Base-by-base conservation (phyloP, 2,113 vertebrate genomes). In the Trachemys scripta region DNA sequence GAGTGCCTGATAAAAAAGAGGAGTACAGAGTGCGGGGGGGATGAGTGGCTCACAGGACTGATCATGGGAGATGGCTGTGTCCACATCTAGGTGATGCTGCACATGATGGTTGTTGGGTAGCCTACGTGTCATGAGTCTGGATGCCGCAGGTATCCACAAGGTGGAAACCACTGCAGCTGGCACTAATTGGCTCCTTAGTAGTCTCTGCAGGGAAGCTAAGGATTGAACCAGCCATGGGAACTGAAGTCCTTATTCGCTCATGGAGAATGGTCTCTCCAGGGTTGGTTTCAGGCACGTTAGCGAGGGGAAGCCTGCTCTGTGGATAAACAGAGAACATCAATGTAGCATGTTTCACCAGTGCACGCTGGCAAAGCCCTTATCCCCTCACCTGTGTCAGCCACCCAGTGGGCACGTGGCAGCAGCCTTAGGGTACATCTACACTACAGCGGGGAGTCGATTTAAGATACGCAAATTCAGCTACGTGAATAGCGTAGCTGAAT, bases 51-150 rank as follows among this genome's bases (percentile, higher is more conserved):
- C 59, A 7, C 27, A 62, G 59, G 12, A 31, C 11, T 11, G 57
- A 29, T 59, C 25, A 12, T 27, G 27, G 57, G 10, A 59, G 57
- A 59, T 6, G 59, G 59, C 14, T 62, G 13, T 35, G 59, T 62
- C 59, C 59, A 16, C 29, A 4, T 31, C 12, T 20, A 42, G n/a
- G 19, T 38, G 80, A 12, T 53, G 29, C 50, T 54, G 5, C 25
- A 72, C 10, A 6, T 0, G 0, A 13, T 10, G 1, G 82, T 80
- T 92, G 10, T 53, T 1, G 16, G 7, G 1, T 5, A 0, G 22
- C 38, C 14, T 57, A 13, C 3, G 35, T 38, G 62, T 19, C 62
- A 19, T 19, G 84, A 27, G 8, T 51, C 31, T 29, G 24, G 14
- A 25, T 42, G 49, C 62, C 10, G 27, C 4, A 29, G 16, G 9